A percentile compares a stretch with the other conserved stretches of the same genome.
Evolutionary conservation across 2,113 vertebrate species (phyloP).

Genomic region (Poeciliopsis turrubarensis): DNA sequence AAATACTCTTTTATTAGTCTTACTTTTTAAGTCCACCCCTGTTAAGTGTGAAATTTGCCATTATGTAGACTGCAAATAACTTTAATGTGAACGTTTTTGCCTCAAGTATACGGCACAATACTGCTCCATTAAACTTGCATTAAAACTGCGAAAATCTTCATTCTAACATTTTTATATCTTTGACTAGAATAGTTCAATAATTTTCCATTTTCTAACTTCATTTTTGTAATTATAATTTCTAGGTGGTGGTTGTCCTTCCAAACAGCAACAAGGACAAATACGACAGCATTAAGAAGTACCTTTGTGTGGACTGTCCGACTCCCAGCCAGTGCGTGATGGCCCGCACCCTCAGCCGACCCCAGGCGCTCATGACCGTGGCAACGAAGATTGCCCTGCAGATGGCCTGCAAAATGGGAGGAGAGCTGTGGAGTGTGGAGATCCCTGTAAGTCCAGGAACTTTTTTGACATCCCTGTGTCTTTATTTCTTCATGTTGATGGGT

Average conservation of each 20-base stretch:
- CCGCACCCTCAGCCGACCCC: constrained; percentile 86
- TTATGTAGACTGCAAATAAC: too few relatives aligned
- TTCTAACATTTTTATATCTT: neutral
- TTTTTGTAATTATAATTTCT: neutral
- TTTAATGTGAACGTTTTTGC: too few relatives aligned
- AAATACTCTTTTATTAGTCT: neutral
- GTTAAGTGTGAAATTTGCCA: too few relatives aligned
- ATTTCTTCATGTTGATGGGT: too few relatives aligned
- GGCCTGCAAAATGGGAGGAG: constrained; percentile 96
- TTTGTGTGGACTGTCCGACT: constrained; percentile 91
- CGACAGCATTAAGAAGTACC: constrained; percentile 90
- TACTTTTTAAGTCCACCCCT: neutral
- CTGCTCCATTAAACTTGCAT: too few relatives aligned
- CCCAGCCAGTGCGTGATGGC: constrained; percentile 94
- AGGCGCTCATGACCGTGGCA: constrained; percentile 85
- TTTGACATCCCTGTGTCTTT: too few relatives aligned
- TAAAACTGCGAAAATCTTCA: too few relatives aligned
- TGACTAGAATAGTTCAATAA: neutral
- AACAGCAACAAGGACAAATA: constrained; percentile 92
- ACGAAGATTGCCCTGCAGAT: constrained; percentile 96
- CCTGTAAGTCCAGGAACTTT: constrained; percentile 80
- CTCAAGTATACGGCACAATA: too few relatives aligned
- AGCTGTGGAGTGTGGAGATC: constrained; percentile 94
- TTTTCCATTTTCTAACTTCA: neutral
- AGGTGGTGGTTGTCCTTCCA: constrained; percentile 91